Evolutionary conservation across 2,888 invertebrate species (phyloP), one percentile per base, ranked within the genome.

Genomic region (Brachyptera risi): DNA sequence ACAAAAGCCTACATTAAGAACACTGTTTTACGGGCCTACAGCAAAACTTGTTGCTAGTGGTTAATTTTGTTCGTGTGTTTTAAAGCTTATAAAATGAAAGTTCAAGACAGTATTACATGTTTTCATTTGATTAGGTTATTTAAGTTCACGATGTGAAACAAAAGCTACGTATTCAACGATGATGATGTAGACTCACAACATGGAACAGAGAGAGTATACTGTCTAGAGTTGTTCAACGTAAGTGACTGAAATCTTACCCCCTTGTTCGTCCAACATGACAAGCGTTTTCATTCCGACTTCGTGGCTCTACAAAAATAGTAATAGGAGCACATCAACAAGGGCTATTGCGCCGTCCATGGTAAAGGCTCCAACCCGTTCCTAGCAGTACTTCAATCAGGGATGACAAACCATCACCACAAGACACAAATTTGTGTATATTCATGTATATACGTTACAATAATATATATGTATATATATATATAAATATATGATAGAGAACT

Each of bases 181-280:
- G 35, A 54, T 54, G 54, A 37, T 37, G 54, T 19, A 21, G 19
- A 24, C 54, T n/a, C n/a, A 54, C 54, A 54, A 54, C 54, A 54
- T 23, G 37, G 37, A 54, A 35, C 54, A 54, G 37, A 54, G 47
- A n/a, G n/a, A n/a, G n/a, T n/a, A n/a, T 47, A 47, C 24, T 21
- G 47, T 47, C n/a, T n/a, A n/a, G n/a, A 47, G 23, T 47, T 47
- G 19, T 47, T n/a, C n/a, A 47, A 47, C 47, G 23, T 21, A 19
- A 47, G 24, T 21, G 7, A 21, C 19, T 54, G 69, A 71, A 85
- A 86, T 86, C 93, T 94, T 92, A 96, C 96, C 96, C 91, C 96
- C 97, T 91, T 97, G 97, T 85, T 97, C 96, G 87, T 97, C 97
- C 89, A 97, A 89, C 90, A 96, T 96, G 82, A 97, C 96, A 85